Evolutionary conservation across 2,113 vertebrate species (phyloP), one percentile per base, ranked within the genome.

Genomic region (Protobothrops mucrosquamatus): DNA sequence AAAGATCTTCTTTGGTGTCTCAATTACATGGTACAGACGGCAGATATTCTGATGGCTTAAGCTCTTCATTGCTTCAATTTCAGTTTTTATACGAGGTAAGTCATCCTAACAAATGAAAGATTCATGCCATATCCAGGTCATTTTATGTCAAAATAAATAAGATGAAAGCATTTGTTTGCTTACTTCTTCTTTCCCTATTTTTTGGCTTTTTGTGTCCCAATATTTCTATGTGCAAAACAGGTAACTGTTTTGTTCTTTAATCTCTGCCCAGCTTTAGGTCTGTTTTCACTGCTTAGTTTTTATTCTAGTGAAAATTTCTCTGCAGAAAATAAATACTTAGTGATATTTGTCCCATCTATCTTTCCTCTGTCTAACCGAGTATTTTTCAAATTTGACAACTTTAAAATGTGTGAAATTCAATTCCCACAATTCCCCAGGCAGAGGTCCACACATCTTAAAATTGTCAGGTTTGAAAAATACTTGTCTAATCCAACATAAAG

Each of bases 1-100:
- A 95, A 99, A 99, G 95, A 99, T 99, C 97, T 98, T 99, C 88
- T 97, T 98, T 61, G 98, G 87, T 0, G 99, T 99, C 96, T 99
- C 99, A 89, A 99, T 98, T 91, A 99, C 98, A 0, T 99, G 99
- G 94, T 99, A 99, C 57, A 99, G 97, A 55, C 93, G 98, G 95
- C 99, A 99, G 92, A 99, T 96, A 46, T 99, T 98, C 93, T 99
- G 99, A 92, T 99, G 99, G 95, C 98, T 98, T 34, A 99, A 96
- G 93, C 98, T 98, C 96, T 99, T 99, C 98, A 99, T 98, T 51
- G 99, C 99, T 87, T 99, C 98, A 0, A 99, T 99, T 97, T 99
- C 99, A 10, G 97, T 97, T 96, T 99, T 99, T 88, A 99, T 97
- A 56, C 98, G 98, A 7, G 98, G 99, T 92, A 99, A 97, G 92